Evolutionary conservation across 2,113 vertebrate genomes (phyloP), one percentile per base, ranked within the genome.

Genomic region (Corydoras maculifer): DNA sequence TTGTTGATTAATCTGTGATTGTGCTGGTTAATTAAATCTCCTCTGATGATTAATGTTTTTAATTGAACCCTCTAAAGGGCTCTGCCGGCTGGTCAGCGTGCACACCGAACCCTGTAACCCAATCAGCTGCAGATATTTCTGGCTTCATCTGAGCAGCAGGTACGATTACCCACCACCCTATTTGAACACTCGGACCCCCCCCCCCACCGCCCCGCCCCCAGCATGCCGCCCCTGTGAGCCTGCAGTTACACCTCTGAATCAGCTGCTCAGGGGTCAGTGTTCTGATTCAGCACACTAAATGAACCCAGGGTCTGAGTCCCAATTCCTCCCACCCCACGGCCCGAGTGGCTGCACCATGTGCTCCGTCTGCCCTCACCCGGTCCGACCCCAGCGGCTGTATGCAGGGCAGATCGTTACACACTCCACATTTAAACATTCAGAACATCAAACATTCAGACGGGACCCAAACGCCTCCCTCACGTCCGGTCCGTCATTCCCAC

Each of bases 261-360:
- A 5, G 62, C 32, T 66, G 71, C 54, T 62, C 30, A 49, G 8
- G 62, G 69, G 70, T 61, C 58, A 77, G 80, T 82, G 76, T 82
- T 78, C 71, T 80, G 77, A 72, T 69, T 69, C 66, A 74, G 78
- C 75, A 55, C 70, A 80, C 78, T 80, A 80, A 80, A 80, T 82
- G 72, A 77, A 79, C 70, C 76, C 68, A 15, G 43, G 50, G 35
- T 64, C 29, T 50, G 15, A 55, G 61, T 8, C 62, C 35, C 2
- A 66, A 82, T 83, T 83, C 77, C 70, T 73, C 11, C 54, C 63
- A 70, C 67, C 11, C 54, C 63, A 70, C 67, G 67, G 62, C 66
- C 58, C 30, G 31, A 60, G 48, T 15, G 4, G 55, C 51, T 55
- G 49, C 66, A 69, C 55, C 65, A 71, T 55, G 58, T 58, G 60